Percentiles rank a stretch among this genome's conserved stretches.
phyloP scores from a whole-genome alignment of 2,113 vertebrate species.

The Mus spicilegus region DNA sequence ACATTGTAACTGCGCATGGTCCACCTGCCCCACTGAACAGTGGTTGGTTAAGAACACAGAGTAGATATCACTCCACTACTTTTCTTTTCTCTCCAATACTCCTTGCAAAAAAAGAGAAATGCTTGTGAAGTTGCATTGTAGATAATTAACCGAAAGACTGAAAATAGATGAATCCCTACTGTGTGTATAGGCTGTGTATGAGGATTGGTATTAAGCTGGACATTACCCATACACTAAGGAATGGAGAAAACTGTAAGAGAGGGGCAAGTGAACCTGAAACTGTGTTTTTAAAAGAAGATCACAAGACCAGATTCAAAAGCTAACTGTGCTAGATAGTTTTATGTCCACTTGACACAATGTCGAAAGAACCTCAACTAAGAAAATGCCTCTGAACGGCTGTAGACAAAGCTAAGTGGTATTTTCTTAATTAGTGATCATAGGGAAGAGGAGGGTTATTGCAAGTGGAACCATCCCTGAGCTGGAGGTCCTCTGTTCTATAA shows the following conservation, averaged over 20 bases:
- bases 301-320: neutral
- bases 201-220: neutral
- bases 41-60: conserved; percentile 47
- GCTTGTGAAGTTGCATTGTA: conserved; percentile 8
- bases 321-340: neutral
- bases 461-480: neutral
- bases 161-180: neutral
- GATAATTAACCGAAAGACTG: conserved; percentile 43
- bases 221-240: neutral
- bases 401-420: neutral
- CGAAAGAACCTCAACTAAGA: neutral
- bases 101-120: conserved; percentile 4
- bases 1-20: neutral
- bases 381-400: neutral
- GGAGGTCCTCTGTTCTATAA: neutral
- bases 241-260: conserved; percentile 34
- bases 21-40: neutral
- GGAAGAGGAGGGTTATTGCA: neutral
- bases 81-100: conserved; percentile 11
- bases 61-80: neutral
- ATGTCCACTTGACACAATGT: neutral
- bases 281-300: neutral
- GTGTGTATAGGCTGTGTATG: neutral
- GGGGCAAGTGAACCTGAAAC: neutral
- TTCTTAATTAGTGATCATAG: neutral